Base-by-base conservation (phyloP, 2,888 invertebrate species). In the Diploptera punctata region DNA sequence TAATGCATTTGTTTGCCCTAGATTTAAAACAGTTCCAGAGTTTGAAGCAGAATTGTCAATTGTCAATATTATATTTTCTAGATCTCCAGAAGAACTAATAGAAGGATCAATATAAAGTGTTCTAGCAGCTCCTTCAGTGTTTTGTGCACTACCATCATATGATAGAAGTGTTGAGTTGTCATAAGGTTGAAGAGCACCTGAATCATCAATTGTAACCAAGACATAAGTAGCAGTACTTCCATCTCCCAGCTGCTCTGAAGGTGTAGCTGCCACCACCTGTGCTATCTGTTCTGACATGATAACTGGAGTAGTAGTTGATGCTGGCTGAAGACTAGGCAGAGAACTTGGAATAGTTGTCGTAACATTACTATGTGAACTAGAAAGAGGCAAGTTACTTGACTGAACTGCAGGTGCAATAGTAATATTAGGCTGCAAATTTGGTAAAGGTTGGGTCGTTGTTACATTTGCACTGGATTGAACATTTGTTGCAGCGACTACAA, bases 121-220 rank as follows among this genome's bases (percentile, higher is more conserved):
- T 5, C 68, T 26, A 9, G 68, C 31, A 31, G 49, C 33, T 16
- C 38, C 68, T 21, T 54, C 68, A 33, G 7, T 54, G 9, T 80
- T 81, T 73, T 81, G 79, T 3, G 78, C 79, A 10, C 80, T 79
- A 57, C 80, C 81, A 70, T 82, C 82, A 52, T 86, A 78, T 0
- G 86, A 84, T 82, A 91, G 86, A 57, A 91, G 81, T 3, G 90
- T 87, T 43, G 72, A 70, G 29, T 69, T 72, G 52, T 74, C 70
- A 67, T 68, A 85, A 0, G 92, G 91, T 21, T 90, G 90, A 70
- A 91, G 86, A 60, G 89, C 89, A 54, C 92, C 90, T 70, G 89
- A 87, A 76, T 91, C 91, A 77, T 91, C 90, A n/a, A 91, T 84
- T 1, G 89, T 86, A 75, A 93, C 91, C 38, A 93, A 84, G 80